These are phyloP conservation scores for Saccopteryx bilineata DNA, from an alignment of 2,113 vertebrate genomes.

Conservation along the genomic window DNA sequence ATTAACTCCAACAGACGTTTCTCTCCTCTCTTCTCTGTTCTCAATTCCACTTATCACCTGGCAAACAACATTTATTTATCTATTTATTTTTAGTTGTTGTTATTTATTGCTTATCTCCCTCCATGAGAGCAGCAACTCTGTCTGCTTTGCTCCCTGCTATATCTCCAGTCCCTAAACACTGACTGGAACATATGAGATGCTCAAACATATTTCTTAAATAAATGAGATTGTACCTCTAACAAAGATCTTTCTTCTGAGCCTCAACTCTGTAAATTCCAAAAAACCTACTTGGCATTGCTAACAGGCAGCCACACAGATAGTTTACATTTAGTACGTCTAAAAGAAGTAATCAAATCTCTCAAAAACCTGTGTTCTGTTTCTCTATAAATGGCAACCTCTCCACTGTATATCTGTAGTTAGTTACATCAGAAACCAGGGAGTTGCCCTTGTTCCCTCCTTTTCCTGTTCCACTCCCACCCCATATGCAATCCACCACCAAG, in stretches of 20 bases:
- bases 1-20: not conserved
- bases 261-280: not conserved
- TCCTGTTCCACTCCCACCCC: not conserved
- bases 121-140: not conserved
- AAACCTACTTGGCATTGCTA: not conserved
- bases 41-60: not conserved
- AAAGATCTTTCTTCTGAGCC: not conserved
- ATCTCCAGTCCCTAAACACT: not conserved
- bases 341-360: not conserved
- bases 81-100: not conserved
- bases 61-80: not conserved
- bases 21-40: not conserved
- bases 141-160: not conserved
- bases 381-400: not conserved
- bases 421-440: not conserved
- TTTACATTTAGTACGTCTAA: not conserved
- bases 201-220: conserved; percentile 11
- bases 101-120: not conserved
- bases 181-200: not conserved
- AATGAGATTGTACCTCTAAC: not conserved
- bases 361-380: not conserved
- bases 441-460: not conserved
- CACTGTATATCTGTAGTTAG: not conserved
- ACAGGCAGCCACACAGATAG: not conserved
- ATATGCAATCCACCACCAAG: not conserved